phyloP scores from a whole-genome alignment of 1,140 invertebrate species.

The Lepidurus apus region DNA sequence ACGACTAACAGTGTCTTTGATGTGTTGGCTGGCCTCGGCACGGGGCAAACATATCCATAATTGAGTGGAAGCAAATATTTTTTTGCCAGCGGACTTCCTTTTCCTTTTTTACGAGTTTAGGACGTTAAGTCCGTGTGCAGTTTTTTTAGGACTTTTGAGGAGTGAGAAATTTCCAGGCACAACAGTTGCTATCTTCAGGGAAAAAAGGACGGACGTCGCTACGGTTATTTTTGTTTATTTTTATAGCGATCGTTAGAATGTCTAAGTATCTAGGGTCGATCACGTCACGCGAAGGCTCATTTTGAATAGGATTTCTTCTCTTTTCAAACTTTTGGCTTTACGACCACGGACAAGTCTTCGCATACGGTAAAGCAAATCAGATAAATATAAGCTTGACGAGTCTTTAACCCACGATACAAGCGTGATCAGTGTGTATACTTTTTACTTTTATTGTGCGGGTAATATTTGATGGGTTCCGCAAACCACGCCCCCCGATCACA shows the following conservation, averaged over 20 bases:
- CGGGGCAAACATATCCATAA: neutral
- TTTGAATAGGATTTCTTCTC: neutral
- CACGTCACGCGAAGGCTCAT: neutral
- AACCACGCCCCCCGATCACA: neutral
- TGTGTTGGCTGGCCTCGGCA: neutral
- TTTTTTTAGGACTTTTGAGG: neutral
- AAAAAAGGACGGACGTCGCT: neutral
- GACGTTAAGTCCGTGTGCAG: neutral
- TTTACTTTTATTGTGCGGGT: neutral
- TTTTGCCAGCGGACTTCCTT: neutral
- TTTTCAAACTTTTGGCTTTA: neutral
- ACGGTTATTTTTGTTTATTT: conserved; percentile 3
- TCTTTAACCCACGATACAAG: neutral
- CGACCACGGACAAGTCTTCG: neutral
- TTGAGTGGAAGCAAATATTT: neutral
- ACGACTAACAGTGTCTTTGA: conserved; percentile 4
- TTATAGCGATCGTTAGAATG: conserved; percentile 15
- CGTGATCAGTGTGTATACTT: neutral
- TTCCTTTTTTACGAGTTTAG: neutral
- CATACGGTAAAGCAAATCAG: neutral
- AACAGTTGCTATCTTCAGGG: neutral
- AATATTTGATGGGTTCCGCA: neutral
- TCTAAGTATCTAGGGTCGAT: neutral
- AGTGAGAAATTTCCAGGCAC: neutral
- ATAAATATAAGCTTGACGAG: neutral